phyloP scores from a whole-genome alignment of 2,113 vertebrate species.

The Mungos mungo region DNA sequence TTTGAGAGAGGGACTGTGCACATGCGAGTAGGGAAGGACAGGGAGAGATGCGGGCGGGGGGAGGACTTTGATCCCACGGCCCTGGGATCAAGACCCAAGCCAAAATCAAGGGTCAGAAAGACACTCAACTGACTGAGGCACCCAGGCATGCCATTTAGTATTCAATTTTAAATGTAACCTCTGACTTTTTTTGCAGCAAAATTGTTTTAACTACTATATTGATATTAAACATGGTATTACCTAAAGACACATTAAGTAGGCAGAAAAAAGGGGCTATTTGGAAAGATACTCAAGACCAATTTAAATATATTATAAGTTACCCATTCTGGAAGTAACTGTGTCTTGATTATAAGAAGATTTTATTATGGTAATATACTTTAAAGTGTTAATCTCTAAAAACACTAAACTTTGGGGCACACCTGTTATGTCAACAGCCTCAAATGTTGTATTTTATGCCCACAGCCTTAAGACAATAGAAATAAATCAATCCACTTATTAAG shows the following conservation, averaged over 20 bases:
- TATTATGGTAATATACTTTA: neutral
- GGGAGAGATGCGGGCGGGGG: too few species aligned
- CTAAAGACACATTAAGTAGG: neutral
- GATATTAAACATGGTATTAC: neutral
- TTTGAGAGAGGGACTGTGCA: too few species aligned
- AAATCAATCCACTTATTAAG: neutral
- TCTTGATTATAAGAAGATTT: slow-evolving; percentile 22
- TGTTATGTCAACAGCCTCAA: neutral
- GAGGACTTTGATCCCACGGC: too few species aligned
- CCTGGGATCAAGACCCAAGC: too few species aligned
- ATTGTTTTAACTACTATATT: neutral
- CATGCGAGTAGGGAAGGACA: too few species aligned
- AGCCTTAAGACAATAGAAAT: neutral
- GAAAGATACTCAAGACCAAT: slow-evolving; percentile 12
- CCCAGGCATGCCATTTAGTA: too few species aligned
- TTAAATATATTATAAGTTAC: neutral
- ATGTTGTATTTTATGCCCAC: neutral
- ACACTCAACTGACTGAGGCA: too few species aligned
- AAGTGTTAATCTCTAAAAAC: slow-evolving; percentile 23
- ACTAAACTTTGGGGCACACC: neutral
- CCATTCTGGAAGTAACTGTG: neutral
- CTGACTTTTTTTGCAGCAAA: neutral
- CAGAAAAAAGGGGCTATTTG: neutral
- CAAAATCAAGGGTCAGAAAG: too few species aligned
- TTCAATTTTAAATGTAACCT: neutral